Evolutionary conservation across 2,113 vertebrate species (phyloP).

Genomic region (Rhegmatorhina hoffmannsi): DNA sequence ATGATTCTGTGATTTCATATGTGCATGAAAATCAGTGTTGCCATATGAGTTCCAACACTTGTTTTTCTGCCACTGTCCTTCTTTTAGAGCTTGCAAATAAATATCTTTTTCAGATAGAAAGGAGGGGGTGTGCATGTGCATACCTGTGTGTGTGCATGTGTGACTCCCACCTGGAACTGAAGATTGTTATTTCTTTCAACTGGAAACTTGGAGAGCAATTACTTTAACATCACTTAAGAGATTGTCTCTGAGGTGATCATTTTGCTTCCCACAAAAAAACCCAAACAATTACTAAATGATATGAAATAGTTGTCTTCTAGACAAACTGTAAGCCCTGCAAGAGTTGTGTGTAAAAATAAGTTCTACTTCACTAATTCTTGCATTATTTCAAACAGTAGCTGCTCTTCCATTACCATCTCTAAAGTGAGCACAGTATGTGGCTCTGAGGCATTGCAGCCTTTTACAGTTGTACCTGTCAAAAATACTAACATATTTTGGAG

Average conservation of each 20-base stretch:
- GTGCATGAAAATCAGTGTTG: background rate
- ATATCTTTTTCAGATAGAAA: background rate
- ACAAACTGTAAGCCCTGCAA: slow-evolving; percentile 23
- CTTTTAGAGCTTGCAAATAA: background rate
- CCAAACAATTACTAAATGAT: slow-evolving; percentile 66
- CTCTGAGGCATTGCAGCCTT: background rate
- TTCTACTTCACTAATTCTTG: slow-evolving; percentile 3
- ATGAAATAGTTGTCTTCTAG: slow-evolving; percentile 63
- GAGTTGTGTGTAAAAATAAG: background rate
- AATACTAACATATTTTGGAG: background rate
- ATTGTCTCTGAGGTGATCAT: slow-evolving; percentile 55
- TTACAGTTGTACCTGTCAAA: background rate
- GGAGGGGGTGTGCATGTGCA: fast-evolving
- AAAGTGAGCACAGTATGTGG: background rate
- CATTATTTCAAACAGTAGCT: background rate
- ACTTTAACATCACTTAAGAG: slow-evolving; percentile 54
- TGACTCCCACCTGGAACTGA: slow-evolving; percentile 17
- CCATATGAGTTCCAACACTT: background rate
- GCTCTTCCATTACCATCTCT: background rate
- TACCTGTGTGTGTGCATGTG: background rate
- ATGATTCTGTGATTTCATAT: background rate
- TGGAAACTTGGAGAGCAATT: slow-evolving; percentile 31
- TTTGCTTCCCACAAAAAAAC: slow-evolving; percentile 58
- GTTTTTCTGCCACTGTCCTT: background rate
- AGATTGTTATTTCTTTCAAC: background rate